Base-by-base conservation (phyloP, 2,113 vertebrate species). In the Passer domesticus region DNA sequence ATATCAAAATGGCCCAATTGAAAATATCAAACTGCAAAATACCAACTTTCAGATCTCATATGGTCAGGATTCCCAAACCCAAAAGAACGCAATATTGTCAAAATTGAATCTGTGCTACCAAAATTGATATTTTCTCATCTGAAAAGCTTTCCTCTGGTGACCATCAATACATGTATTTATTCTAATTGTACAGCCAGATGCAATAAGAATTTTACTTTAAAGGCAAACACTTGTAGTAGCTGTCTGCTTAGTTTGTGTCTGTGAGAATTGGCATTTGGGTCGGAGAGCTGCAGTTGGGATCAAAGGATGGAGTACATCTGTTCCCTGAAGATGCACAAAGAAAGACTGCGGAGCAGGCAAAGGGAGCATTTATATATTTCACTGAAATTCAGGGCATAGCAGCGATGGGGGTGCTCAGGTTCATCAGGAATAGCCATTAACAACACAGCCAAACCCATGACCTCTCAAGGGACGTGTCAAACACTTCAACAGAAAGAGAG, bases 381-480 rank as follows among this genome's bases (percentile, higher is more conserved):
- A 27, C 22, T 28, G 11, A 11, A 23, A 39, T 52, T 13, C 43
- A 10, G 20, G 35, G 20, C 11, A 10, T 5, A 63, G 16, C 20
- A 15, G 58, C 15, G 3, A 15, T 10, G 2, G 13, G 19, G 13
- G 21, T 0, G 1, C 43, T 21, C 31, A 1, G 4, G 17, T 50
- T 83, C 27, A 13, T 43, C 27, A 14, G 20, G 41, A 49, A 16
- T 43, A 33, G 47, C 22, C 4, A 12, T 52, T 22, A 31, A 52
- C 15, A 39, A 52, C 20, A 15, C 7, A 1, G 20, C 19, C 20
- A 52, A 31, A 31, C 3, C 15, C 35, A 37, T 13, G 11, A 12
- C 20, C 20, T 8, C 49, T 23, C 8, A 31, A 52, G 27, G 25
- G 6, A 47, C 7, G 6, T 35, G 33, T 35, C 44, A 67, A 47